These are phyloP conservation scores for Corythornis madagascariensis DNA, from an alignment of 2,113 vertebrate species.

Conservation along the genomic window DNA sequence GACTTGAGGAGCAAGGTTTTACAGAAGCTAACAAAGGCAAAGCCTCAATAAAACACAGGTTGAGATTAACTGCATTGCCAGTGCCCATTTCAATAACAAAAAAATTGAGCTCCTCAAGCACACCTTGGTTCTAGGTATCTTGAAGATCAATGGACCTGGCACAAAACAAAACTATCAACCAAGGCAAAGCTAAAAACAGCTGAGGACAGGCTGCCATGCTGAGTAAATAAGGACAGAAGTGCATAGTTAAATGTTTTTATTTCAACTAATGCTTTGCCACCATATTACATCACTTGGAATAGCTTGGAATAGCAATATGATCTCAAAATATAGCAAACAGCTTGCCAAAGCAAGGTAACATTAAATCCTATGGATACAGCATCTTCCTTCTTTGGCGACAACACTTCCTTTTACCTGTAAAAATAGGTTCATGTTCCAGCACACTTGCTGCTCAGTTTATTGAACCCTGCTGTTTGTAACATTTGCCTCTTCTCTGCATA, in stretches of 20 bases:
- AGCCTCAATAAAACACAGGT: neutral
- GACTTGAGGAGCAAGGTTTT: neutral
- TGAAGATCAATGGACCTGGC: neutral
- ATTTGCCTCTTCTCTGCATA: slow-evolving; percentile 36
- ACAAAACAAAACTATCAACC: neutral
- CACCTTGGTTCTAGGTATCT: neutral
- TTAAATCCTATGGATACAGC: slow-evolving; percentile 70
- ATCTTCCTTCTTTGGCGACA: slow-evolving; percentile 73
- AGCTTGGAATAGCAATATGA: slow-evolving; percentile 76
- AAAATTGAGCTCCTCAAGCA: neutral
- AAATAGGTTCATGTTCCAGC: slow-evolving; percentile 64
- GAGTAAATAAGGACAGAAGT: slow-evolving; percentile 4
- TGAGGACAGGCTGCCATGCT: neutral
- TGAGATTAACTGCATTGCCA: neutral
- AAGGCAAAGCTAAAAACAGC: neutral
- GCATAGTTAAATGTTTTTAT: slow-evolving; percentile 76
- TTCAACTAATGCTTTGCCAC: slow-evolving; percentile 76
- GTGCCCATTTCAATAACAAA: neutral
- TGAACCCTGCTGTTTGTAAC: slow-evolving; percentile 40
- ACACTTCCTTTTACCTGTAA: slow-evolving; percentile 66
- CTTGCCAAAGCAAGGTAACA: slow-evolving; percentile 79
- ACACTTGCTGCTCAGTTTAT: slow-evolving; percentile 53
- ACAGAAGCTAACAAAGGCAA: neutral
- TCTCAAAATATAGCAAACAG: slow-evolving; percentile 78
- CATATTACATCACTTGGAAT: slow-evolving; percentile 77